Base-by-base conservation (phyloP, 2,888 invertebrate species). In the Drosophila fungiperda region DNA sequence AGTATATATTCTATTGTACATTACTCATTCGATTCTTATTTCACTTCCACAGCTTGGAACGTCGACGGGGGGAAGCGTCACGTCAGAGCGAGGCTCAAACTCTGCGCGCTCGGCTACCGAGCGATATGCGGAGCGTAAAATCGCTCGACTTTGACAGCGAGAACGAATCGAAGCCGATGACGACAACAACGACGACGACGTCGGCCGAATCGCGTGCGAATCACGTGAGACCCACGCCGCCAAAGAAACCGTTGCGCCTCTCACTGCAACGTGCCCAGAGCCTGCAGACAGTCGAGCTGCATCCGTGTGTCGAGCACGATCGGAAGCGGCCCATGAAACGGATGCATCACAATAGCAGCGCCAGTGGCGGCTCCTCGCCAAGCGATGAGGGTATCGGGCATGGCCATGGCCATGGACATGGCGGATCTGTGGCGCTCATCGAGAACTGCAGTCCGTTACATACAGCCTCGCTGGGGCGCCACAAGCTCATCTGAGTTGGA, bases 221-320 rank as follows among this genome's bases (percentile, higher is more conserved):
- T 32, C 57, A 42, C 94, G 94, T 95, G 3, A 94, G 96, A 63
- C 97, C 97, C 0, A 95, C 96, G 17, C 97, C 97, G 6, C 98
- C 97, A 26, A 96, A 97, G 87, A 98, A 98, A 91, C 98, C 97
- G 0, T 92, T 97, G 57, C 94, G 97, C 12, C 93, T 98, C 48
- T 97, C 97, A 0, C 93, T 98, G 58, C 97, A 97, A 91, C 95
- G 97, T 83, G 97, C 97, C 0, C 95, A 96, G 74, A 97, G 97
- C 92, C 94, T 97, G 57, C 97, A 97, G 89, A 96, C 96, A 0
- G 95, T 97, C 9, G 93, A 93, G 69, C 73, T 93, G 45, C 83
- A 86, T 73, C 86, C 90, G 1, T 87, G 81, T 73, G 65, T 76
- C n/a, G 91, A 91, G 35, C 75, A 78, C 17, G 93, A 93, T n/a